A percentile compares a stretch with the other conserved stretches of the same genome.
These are phyloP conservation scores for Drosophila mauritiana DNA, from an alignment of 1,140 invertebrate species.

Conservation along the genomic window DNA sequence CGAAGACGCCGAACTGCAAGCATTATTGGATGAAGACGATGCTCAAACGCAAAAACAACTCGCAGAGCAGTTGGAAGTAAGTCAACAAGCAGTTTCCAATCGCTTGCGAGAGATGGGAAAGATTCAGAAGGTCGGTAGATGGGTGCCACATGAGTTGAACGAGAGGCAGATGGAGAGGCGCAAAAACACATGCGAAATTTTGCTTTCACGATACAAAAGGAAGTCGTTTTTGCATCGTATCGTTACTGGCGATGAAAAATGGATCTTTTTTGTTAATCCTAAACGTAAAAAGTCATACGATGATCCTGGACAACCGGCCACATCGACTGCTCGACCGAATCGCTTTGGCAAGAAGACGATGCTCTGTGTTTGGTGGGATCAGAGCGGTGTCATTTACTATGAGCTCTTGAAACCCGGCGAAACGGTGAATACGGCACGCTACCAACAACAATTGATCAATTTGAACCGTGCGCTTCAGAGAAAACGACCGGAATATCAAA, in stretches of 20 bases:
- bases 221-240: slow-evolving; percentile 30
- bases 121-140: background rate
- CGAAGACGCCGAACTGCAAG: background rate
- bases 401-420: slow-evolving; percentile 56
- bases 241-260: slow-evolving; percentile 53
- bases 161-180: background rate
- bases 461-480: background rate
- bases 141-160: background rate
- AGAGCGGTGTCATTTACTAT: slow-evolving; percentile 30
- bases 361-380: slow-evolving; percentile 39
- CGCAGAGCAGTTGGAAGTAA: background rate
- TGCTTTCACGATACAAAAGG: slow-evolving; percentile 16
- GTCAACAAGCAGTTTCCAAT: background rate
- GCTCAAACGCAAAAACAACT: background rate
- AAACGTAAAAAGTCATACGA: background rate
- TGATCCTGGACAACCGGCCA: background rate
- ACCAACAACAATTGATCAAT: slow-evolving; percentile 67
- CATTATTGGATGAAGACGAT: background rate
- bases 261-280: slow-evolving; percentile 22
- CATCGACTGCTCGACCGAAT: background rate
- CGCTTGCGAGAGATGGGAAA: background rate
- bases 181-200: slow-evolving; percentile 15
- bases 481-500: too few relatives aligned
- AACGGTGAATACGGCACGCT: slow-evolving; percentile 48
- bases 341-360: slow-evolving; percentile 10